Conservation (phyloP, 1,140 invertebrate genomes). For the Neodiprion lecontei region DNA sequence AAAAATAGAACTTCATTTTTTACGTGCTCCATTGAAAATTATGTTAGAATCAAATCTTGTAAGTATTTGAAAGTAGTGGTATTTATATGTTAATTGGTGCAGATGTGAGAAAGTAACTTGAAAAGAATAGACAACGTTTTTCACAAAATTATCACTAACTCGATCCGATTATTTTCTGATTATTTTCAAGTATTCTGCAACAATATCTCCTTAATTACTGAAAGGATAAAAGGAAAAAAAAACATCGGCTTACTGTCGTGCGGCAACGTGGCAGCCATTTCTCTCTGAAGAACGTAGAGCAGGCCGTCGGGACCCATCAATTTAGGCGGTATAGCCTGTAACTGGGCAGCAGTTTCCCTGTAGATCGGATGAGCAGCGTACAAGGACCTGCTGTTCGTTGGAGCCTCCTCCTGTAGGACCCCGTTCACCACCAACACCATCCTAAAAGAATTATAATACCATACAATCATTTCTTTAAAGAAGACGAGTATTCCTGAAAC, state of each 20-base stretch:
- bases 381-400: slow-evolving; percentile 78
- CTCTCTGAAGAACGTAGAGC: slow-evolving; percentile 88
- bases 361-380: slow-evolving; percentile 83
- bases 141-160: too few relatives aligned
- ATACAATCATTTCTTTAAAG: slow-evolving; percentile 1
- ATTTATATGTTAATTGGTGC: too few relatives aligned
- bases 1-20: too few relatives aligned
- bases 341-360: slow-evolving; percentile 81
- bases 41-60: too few relatives aligned
- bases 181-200: too few relatives aligned
- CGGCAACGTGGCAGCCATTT: slow-evolving; percentile 87
- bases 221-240: slow-evolving; percentile 14
- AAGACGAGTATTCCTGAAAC: slow-evolving; percentile 14
- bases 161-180: too few relatives aligned
- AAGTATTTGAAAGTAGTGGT: too few relatives aligned
- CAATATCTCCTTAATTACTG: not conserved
- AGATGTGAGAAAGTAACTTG: too few relatives aligned
- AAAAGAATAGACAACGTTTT: too few relatives aligned
- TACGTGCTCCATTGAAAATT: too few relatives aligned
- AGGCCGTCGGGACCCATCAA: slow-evolving; percentile 83
- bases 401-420: slow-evolving; percentile 84
- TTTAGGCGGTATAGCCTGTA: slow-evolving; percentile 78
- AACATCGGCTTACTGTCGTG: slow-evolving; percentile 80
- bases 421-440: slow-evolving; percentile 91
- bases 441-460: slow-evolving; percentile 43